Evolutionary conservation across 2,797 vertebrate species (phyloP).

Genomic region (Meriones psammophilus): DNA sequence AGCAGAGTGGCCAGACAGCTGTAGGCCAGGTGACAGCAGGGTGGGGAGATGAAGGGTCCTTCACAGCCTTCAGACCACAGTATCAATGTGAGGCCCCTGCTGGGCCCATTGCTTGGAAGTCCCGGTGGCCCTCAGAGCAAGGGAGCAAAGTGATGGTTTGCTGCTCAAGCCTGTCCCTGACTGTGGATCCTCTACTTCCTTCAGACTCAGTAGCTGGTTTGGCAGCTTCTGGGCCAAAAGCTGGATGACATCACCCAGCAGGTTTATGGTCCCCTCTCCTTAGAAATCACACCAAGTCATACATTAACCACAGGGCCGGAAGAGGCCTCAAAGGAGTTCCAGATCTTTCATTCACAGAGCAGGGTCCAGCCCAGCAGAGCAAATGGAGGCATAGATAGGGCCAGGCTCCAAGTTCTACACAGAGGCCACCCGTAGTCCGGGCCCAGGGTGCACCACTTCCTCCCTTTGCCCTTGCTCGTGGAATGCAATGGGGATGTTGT

Average conservation of each 20-base stretch:
- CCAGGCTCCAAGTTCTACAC: not conserved
- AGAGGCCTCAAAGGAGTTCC: not conserved
- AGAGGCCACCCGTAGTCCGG: not conserved
- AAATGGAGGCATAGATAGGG: not conserved
- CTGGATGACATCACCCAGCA: conserved; percentile 26
- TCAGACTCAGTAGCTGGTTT: conserved; percentile 15
- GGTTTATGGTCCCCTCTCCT: conserved; percentile 17
- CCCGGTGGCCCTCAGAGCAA: not conserved
- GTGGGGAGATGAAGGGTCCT: not conserved
- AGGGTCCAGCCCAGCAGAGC: not conserved
- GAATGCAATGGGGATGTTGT: conserved; percentile 3
- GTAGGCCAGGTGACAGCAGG: not conserved
- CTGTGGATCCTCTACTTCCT: not conserved
- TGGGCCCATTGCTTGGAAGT: not conserved
- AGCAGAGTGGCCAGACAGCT: not conserved
- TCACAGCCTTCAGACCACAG: not conserved
- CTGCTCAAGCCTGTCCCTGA: not conserved
- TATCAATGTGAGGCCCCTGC: not conserved
- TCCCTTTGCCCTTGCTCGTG: not conserved
- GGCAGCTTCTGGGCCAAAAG: not conserved
- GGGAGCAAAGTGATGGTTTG: not conserved
- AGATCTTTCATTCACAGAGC: not conserved
- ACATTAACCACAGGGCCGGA: conserved; percentile 21
- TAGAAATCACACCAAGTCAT: conserved; percentile 20
- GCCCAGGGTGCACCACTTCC: not conserved